phyloP scores from a whole-genome alignment of 2,113 vertebrate species.

The Chaetodon auriga region DNA sequence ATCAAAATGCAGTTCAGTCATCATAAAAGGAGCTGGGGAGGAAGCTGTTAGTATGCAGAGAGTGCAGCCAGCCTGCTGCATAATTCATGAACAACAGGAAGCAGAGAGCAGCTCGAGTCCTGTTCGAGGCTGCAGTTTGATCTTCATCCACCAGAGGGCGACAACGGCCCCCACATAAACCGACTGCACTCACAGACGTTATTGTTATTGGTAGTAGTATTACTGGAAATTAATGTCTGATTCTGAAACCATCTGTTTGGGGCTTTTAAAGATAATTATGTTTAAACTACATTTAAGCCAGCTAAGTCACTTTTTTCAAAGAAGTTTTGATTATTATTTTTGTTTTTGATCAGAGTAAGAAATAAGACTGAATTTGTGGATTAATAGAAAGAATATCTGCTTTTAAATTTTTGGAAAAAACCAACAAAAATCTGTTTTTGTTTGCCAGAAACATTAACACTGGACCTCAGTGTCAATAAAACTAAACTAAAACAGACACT shows the following conservation, averaged over 20 bases:
- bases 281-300: too few relatives aligned
- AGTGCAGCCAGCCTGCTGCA: constrained; percentile 34
- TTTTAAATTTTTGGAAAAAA: neutral
- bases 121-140: neutral
- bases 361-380: too few relatives aligned
- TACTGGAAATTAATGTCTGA: too few relatives aligned
- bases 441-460: neutral
- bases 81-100: constrained; percentile 49
- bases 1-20: constrained; percentile 14
- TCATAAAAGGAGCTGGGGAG: neutral
- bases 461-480: neutral
- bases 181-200: too few relatives aligned
- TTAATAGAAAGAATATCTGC: neutral
- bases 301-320: too few relatives aligned
- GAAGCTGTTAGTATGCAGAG: constrained; percentile 45
- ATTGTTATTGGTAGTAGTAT: too few relatives aligned
- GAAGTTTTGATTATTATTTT: too few relatives aligned
- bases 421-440: neutral
- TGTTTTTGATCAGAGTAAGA: too few relatives aligned
- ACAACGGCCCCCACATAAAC: neutral
- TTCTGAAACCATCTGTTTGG: too few relatives aligned
- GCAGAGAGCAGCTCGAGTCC: constrained; percentile 9
- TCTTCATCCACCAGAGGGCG: constrained; percentile 48
- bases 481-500: neutral
- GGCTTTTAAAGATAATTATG: too few relatives aligned